phyloP scores from a whole-genome alignment of 2,888 invertebrate species.

The Macaria notata region DNA sequence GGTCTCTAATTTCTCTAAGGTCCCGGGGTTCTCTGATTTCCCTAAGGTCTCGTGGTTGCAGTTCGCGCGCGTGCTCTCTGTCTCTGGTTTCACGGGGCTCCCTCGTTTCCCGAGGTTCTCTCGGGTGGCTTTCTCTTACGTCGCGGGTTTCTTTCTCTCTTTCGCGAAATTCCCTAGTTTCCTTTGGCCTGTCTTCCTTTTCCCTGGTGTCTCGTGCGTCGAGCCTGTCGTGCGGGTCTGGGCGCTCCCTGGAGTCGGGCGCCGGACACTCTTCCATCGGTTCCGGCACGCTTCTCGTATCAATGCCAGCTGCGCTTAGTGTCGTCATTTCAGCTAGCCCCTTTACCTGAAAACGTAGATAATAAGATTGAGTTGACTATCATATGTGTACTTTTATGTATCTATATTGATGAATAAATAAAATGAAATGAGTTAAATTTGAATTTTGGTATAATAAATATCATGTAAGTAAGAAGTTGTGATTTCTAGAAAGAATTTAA shows the following conservation, averaged over 20 bases:
- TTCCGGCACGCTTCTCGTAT: slow-evolving; percentile 72
- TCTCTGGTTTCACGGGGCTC: slow-evolving; percentile 64
- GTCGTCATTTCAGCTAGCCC: slow-evolving; percentile 96
- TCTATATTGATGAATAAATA: no score
- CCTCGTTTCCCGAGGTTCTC: slow-evolving; percentile 65
- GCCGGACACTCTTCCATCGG: slow-evolving; percentile 76
- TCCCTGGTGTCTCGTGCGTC: slow-evolving; percentile 62
- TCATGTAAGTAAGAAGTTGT: no score
- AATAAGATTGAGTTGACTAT: background rate
- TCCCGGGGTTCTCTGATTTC: slow-evolving; percentile 47
- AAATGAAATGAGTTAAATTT: no score
- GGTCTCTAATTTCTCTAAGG: slow-evolving; percentile 54
- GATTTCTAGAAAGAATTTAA: no score
- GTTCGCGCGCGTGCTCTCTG: slow-evolving; percentile 46
- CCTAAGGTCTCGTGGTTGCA: slow-evolving; percentile 53
- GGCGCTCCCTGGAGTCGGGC: slow-evolving; percentile 61
- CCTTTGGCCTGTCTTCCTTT: slow-evolving; percentile 68
- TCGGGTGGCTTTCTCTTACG: slow-evolving; percentile 54
- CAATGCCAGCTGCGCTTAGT: slow-evolving; percentile 85
- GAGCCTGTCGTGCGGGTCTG: slow-evolving; percentile 61
- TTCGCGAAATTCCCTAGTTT: slow-evolving; percentile 58
- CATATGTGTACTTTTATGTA: no score
- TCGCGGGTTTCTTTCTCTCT: slow-evolving; percentile 67
- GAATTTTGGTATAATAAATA: no score
- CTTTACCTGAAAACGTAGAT: slow-evolving; percentile 83